phyloP scores from a whole-genome alignment of 1,140 invertebrate species.

The Sycobia sp. region DNA sequence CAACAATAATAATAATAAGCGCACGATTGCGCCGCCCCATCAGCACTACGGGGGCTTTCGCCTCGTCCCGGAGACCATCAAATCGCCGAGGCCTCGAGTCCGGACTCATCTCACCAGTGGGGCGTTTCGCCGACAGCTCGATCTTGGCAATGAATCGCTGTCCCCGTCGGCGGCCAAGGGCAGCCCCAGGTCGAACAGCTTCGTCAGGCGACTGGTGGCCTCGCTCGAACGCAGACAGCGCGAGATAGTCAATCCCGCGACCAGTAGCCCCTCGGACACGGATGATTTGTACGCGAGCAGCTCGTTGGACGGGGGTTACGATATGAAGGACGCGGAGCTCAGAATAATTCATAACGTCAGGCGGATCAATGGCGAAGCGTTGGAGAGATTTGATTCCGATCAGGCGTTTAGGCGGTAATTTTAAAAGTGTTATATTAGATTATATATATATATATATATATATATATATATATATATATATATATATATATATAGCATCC shows the following conservation, averaged over 20 bases:
- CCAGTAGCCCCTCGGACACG: neutral
- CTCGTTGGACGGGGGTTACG: no score
- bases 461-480: no score
- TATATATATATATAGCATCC: no score
- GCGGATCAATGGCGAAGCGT: no score
- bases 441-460: no score
- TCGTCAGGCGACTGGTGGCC: slow-evolving; percentile 35
- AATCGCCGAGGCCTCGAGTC: neutral
- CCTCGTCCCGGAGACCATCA: neutral
- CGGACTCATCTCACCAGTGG: neutral
- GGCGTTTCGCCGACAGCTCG: neutral
- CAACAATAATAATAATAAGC: neutral
- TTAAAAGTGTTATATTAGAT: no score
- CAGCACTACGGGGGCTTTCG: no score
- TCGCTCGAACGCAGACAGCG: slow-evolving; percentile 28
- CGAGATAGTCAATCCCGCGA: neutral
- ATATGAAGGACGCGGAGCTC: no score
- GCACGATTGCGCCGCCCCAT: neutral
- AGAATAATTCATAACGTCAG: no score
- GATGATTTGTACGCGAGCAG: neutral
- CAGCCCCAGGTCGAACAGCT: slow-evolving; percentile 30
- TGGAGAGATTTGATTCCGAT: slow-evolving; percentile 11
- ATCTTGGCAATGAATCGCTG: neutral
- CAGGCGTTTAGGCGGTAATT: neutral
- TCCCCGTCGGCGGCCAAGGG: neutral